These are phyloP conservation scores for Achatina immaculata DNA, from an alignment of 1,140 invertebrate species.

Conservation along the genomic window DNA sequence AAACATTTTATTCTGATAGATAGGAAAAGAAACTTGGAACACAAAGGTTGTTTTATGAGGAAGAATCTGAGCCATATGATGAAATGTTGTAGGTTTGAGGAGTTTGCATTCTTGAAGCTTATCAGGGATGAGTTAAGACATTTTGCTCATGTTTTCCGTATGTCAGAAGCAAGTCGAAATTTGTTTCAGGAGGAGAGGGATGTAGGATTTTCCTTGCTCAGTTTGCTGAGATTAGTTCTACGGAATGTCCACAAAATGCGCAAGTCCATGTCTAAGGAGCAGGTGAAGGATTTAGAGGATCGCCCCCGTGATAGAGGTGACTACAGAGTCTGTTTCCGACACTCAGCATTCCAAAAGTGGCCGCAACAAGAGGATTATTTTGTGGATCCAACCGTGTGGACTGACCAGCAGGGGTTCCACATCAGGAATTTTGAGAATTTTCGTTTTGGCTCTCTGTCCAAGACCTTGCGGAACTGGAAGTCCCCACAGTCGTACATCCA, in stretches of 20 bases:
- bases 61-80: neutral
- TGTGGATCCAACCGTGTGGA: neutral
- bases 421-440: conserved; percentile 17
- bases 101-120: conserved; percentile 32
- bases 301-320: neutral
- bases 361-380: neutral
- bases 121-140: conserved; percentile 24
- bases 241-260: conserved; percentile 27
- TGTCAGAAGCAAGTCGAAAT: neutral
- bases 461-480: conserved; percentile 1
- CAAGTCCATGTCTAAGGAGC: neutral
- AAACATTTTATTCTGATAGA: conserved; percentile 29
- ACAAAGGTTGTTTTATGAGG: conserved; percentile 25
- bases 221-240: conserved; percentile 12
- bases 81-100: conserved; percentile 16
- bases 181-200: conserved; percentile 29
- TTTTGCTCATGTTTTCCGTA: conserved; percentile 17
- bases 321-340: neutral
- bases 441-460: neutral
- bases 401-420: conserved; percentile 14
- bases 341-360: conserved; percentile 18
- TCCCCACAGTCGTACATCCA: conserved; percentile 14
- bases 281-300: neutral
- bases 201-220: conserved; percentile 1
- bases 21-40: conserved; percentile 4